Base-by-base conservation (phyloP, 2,888 invertebrate species). In the Metacarcinus magister region DNA sequence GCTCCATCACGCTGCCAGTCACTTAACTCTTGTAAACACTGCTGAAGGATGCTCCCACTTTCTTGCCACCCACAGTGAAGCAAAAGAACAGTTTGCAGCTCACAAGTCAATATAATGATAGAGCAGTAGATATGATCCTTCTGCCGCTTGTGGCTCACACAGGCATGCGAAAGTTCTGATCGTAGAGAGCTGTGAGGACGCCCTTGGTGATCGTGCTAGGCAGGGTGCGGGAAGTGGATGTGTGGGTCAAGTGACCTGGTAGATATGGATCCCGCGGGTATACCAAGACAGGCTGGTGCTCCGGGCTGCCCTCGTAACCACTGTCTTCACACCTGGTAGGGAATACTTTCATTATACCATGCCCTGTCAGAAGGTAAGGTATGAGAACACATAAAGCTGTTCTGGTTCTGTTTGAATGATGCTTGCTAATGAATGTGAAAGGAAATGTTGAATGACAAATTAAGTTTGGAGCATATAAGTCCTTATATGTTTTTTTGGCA, bases 101-200 rank as follows among this genome's bases (percentile, higher is more conserved):
- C 16, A 87, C 39, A 87, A 32, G 19, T 39, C 39, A 87, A n/a
- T 39, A 87, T 4, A 16, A 87, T 32, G 16, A 87, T 19, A 39
- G 39, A 87, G 16, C 3, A 39, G 32, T 39, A 39, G 87, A 87
- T 39, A 23, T 10, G 32, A 39, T n/a, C 4, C 13, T 39, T 7
- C 19, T 54, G 54, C 8, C 16, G 39, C 87, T n/a, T 87, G 0
- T 39, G 32, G 10, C 89, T 92, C 75, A 96, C 8, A 92, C 32
- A 23, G 96, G 96, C 94, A 96, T 93, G 23, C 94, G 93, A 43
- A 96, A 96, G 60, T 28, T 93, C 28, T 95, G 96, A 89, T 96
- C 96, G 91, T 96, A 96, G 28, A 96, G 95, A 5, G 96, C 96
- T 5, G 96, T 96, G 39, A 96, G 95, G 46, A 96, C 96, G 4